These are phyloP conservation scores for Folsomia manolachei DNA, from an alignment of 2,888 invertebrate genomes.

Conservation along the genomic window DNA sequence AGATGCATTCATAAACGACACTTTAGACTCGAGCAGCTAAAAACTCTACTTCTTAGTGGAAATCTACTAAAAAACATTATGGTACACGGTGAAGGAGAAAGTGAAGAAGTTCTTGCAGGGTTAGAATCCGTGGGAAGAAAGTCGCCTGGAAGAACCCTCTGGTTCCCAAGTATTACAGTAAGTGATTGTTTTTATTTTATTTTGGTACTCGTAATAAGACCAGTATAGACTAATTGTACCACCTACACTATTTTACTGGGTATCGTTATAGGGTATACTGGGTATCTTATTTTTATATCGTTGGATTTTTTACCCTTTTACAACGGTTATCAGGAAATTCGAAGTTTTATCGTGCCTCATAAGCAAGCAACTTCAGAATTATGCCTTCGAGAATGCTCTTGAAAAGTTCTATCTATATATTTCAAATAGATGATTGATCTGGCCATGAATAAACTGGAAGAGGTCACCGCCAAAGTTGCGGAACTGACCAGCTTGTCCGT, in stretches of 20 bases:
- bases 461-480: constrained; percentile 78
- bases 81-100: constrained; percentile 55
- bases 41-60: constrained; percentile 79
- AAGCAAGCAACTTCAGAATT: too few species aligned
- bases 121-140: constrained; percentile 19
- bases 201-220: too few species aligned
- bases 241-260: too few species aligned
- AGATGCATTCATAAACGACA: constrained; percentile 78
- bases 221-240: too few species aligned
- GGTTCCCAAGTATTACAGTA: constrained; percentile 90
- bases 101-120: constrained; percentile 60
- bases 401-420: too few species aligned
- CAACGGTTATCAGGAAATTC: too few species aligned
- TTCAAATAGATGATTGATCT: constrained; percentile 96
- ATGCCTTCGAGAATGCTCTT: too few species aligned
- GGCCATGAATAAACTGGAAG: constrained; percentile 76
- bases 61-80: constrained; percentile 74
- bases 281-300: too few species aligned
- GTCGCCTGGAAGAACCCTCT: constrained; percentile 61
- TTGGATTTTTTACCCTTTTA: too few species aligned
- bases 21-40: constrained; percentile 72
- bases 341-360: too few species aligned
- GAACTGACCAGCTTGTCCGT: constrained; percentile 87
- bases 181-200: too few species aligned
- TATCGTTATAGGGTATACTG: too few species aligned